These are phyloP conservation scores for Chitala chitala DNA, from an alignment of 2,113 vertebrate genomes.

Conservation along the genomic window DNA sequence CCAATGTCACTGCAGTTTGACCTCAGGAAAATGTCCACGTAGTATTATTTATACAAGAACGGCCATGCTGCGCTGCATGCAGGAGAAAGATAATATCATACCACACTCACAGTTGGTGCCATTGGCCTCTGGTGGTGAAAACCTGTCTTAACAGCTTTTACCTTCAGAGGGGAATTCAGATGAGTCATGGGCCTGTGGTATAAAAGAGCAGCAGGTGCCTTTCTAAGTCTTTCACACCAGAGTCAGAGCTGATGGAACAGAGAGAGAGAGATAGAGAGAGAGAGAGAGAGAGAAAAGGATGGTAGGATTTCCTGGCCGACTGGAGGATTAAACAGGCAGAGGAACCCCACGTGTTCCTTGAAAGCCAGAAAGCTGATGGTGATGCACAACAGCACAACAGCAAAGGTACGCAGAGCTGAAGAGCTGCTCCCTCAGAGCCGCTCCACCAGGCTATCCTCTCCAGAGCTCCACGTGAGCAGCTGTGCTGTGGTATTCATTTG, in stretches of 20 bases:
- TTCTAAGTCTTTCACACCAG: slow-evolving; percentile 11
- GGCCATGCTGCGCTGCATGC: too few species aligned
- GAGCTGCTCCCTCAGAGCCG: background rate
- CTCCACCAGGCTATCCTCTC: background rate
- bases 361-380: slow-evolving; percentile 2
- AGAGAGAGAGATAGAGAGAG: slow-evolving; percentile 21
- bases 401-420: background rate
- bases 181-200: slow-evolving; percentile 8
- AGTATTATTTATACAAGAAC: too few species aligned
- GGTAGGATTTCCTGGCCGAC: slow-evolving; percentile 35
- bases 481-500: background rate
- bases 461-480: background rate
- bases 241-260: background rate
- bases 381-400: background rate
- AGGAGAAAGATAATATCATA: too few species aligned
- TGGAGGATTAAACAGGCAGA: background rate
- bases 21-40: too few species aligned
- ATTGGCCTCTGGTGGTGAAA: too few species aligned
- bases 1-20: background rate
- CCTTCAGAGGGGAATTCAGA: slow-evolving; percentile 10
- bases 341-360: background rate
- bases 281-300: slow-evolving; percentile 10
- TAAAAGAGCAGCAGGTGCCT: background rate
- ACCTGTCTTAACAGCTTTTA: too few species aligned
- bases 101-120: too few species aligned